Evolutionary conservation across 2,888 invertebrate species (phyloP), one percentile per base, ranked within the genome.

Genomic region (Cacoxenus indagator): DNA sequence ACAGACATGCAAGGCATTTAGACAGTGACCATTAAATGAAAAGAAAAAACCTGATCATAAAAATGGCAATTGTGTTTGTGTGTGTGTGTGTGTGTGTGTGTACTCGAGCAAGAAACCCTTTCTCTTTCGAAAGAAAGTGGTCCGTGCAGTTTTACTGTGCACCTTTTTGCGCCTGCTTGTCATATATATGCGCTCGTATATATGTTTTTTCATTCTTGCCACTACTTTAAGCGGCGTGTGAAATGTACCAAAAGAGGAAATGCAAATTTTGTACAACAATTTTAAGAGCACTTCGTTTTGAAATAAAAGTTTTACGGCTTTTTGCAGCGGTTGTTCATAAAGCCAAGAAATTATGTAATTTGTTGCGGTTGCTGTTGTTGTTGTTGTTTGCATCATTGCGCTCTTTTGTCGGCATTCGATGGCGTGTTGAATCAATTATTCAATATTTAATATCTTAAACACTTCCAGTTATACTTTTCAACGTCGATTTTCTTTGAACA

Each of bases 41-140:
- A 81, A 81, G 48, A 70, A 69, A 65, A 76, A 77, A 76, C 78
- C 70, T 67, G 54, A 72, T 69, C 75, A 78, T 75, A 80, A 82
- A 78, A 73, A 78, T 77, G 81, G 81, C 80, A 80, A 81, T 81
- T 78, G 82, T 43, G 14, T 31, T 8, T 31, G 1, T 31, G 9
- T 31, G 37, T 37, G 2, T 37, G 37, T 37, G 37, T 37, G 37
- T 4, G 37, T 37, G 37, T 5, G 0, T 37, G 26, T 8, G 72
- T 71, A 46, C 31, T 19, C 43, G 51, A 67, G 51, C 45, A 45
- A 64, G 45, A 67, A 67, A 81, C 82, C 82, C 80, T 81, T 81
- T 81, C 80, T 81, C 82, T 81, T 81, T 81, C 81, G 61, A 78
- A 79, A 82, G 82, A 81, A 81, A 81, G 80, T 75, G 75, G 48